phyloP scores from a whole-genome alignment of 2,888 invertebrate species.

The Petrolisthes cinctipes region DNA sequence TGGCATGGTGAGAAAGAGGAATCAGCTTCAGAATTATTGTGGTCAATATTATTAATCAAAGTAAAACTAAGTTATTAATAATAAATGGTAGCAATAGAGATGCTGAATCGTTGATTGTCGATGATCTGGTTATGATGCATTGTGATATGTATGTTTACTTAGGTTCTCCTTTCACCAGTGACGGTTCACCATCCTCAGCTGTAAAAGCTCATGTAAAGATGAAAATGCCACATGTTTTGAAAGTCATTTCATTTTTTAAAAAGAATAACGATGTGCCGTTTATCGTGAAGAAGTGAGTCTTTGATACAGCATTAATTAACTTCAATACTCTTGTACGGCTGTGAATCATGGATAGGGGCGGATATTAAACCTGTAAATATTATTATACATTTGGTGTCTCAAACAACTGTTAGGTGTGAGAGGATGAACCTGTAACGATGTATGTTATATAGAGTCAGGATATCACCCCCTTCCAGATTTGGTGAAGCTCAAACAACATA shows the following conservation, averaged over 20 bases:
- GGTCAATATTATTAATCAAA: not conserved
- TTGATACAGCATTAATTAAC: constrained; percentile 19
- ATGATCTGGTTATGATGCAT: not conserved
- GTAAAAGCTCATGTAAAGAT: constrained; percentile 9
- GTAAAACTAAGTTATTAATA: constrained; percentile 6
- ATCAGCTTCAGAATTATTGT: not conserved
- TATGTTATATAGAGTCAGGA: not conserved
- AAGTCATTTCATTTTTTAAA: not conserved
- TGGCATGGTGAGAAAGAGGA: not conserved
- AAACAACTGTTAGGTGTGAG: not conserved
- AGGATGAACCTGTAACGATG: not conserved
- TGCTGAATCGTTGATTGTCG: constrained; percentile 3
- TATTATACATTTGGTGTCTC: constrained; percentile 19
- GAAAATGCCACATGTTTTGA: constrained; percentile 11
- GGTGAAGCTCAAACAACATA: not conserved
- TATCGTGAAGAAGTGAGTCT: constrained; percentile 10
- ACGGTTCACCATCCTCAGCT: not conserved
- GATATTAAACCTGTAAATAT: constrained; percentile 5
- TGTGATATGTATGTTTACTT: not conserved
- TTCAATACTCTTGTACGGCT: not conserved
- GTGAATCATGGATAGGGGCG: constrained; percentile 12
- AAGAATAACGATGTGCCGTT: constrained; percentile 1
- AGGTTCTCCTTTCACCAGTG: constrained; percentile 14
- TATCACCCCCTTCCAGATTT: not conserved
- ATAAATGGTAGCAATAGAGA: constrained; percentile 1